Evolutionary conservation across 2,888 invertebrate genomes (phyloP), one percentile per base, ranked within the genome.

Genomic region (Pristionchus japonicus): DNA sequence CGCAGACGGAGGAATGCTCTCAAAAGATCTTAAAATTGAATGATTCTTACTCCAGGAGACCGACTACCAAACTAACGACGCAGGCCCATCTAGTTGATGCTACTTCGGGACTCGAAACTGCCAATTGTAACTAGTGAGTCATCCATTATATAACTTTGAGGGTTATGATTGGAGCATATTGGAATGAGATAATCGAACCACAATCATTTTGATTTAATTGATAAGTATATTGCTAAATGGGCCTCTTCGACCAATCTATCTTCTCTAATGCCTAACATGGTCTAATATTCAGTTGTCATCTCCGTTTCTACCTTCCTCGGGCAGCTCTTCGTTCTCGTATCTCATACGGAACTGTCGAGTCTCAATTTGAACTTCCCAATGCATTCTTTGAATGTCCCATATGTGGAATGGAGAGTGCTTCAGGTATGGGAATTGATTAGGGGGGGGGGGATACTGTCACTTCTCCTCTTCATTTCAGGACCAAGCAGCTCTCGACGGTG

Each of bases 221-320:
- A n/a, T n/a, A n/a, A n/a, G n/a, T n/a, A n/a, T n/a, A n/a, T n/a
- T n/a, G n/a, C n/a, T n/a, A n/a, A n/a, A n/a, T n/a, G n/a, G n/a
- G n/a, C n/a, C n/a, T n/a, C n/a, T n/a, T n/a, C n/a, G n/a, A n/a
- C n/a, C n/a, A 34, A 13, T 6, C 47, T 47, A 23, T 49, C 23
- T 1, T 49, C 34, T 47, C 37, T 83, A 7, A 27, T n/a, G n/a
- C n/a, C n/a, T n/a, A n/a, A n/a, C n/a, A n/a, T n/a, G n/a, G n/a
- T n/a, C n/a, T n/a, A n/a, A n/a, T n/a, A n/a, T n/a, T 37, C 67
- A 87, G 87, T 87, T 87, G 87, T 27, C 87, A 87, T 57, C 77
- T 87, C 23, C 77, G 87, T 57, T 87, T 87, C 87, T 87, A 77
- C 43, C 31, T 87, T 31, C 87, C 87, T 77, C 77, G 23, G 3